These are phyloP conservation scores for Carapus acus DNA, from an alignment of 2,797 vertebrate genomes.

Conservation along the genomic window DNA sequence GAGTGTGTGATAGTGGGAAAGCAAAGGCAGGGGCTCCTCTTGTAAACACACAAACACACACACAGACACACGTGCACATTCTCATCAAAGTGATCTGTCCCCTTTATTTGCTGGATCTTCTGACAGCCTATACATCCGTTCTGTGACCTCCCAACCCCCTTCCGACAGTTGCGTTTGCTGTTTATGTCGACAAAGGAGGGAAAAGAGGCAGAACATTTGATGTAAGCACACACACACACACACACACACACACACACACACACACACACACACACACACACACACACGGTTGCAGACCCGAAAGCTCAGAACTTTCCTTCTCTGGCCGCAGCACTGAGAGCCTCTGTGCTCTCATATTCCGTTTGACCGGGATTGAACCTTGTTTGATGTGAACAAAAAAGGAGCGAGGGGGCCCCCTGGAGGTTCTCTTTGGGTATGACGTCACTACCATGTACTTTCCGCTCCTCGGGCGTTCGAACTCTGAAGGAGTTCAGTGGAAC, in stretches of 20 bases:
- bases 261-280: too few species aligned
- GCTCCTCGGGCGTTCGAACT: slow-evolving; percentile 49
- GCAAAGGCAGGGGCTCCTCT: slow-evolving; percentile 40
- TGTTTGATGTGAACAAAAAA: slow-evolving; percentile 67
- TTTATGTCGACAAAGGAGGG: slow-evolving; percentile 40
- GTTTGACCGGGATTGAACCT: slow-evolving; percentile 53
- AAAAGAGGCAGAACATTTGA: slow-evolving; percentile 48
- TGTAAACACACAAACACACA: slow-evolving; percentile 19
- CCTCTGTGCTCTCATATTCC: slow-evolving; percentile 63
- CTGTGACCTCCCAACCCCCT: slow-evolving; percentile 56
- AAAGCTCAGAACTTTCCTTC: slow-evolving; percentile 52
- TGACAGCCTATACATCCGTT: neutral
- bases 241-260: too few species aligned
- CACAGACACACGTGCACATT: slow-evolving; percentile 21
- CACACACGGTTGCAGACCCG: too few species aligned
- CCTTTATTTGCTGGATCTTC: too few species aligned
- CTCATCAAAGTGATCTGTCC: slow-evolving; percentile 18
- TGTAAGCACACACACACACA: slow-evolving; percentile 42
- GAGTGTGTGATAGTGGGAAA: slow-evolving; percentile 29
- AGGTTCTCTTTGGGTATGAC: slow-evolving; percentile 63
- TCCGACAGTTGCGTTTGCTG: slow-evolving; percentile 48
- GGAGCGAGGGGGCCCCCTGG: slow-evolving; percentile 55
- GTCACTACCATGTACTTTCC: slow-evolving; percentile 54
- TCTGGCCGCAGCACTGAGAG: slow-evolving; percentile 45
- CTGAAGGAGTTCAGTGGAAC: slow-evolving; percentile 31